These are phyloP conservation scores for Hylomyscus alleni DNA, from an alignment of 2,797 vertebrate species.

Conservation along the genomic window DNA sequence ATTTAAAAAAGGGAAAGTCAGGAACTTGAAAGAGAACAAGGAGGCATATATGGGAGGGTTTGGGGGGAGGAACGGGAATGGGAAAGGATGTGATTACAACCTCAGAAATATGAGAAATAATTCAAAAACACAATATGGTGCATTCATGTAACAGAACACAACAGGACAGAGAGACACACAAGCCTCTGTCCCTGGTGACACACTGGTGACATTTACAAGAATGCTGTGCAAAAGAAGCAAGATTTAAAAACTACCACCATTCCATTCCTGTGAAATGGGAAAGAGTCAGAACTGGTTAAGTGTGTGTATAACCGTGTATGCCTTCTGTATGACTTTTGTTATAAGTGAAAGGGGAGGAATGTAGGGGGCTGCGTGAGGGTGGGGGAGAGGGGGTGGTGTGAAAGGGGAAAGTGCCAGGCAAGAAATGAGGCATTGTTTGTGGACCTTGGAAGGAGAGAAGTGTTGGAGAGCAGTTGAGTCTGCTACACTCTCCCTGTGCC, in stretches of 20 bases:
- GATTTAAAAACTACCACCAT: not conserved
- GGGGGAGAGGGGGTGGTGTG: not conserved
- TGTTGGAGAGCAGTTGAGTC: not conserved
- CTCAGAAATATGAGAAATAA: not conserved
- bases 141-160: not conserved
- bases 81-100: not conserved
- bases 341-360: not conserved
- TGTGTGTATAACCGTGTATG: not conserved
- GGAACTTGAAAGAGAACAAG: not conserved
- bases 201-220: not conserved
- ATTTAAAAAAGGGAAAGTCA: no score
- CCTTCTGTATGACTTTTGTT: not conserved
- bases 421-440: not conserved
- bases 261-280: not conserved
- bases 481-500: not conserved
- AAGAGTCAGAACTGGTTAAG: not conserved
- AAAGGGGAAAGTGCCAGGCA: not conserved
- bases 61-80: not conserved
- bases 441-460: not conserved
- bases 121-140: not conserved
- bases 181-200: not conserved
- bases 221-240: conserved; percentile 26
- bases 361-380: no score
- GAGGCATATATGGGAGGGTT: not conserved
- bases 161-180: not conserved